phyloP scores from a whole-genome alignment of 1,140 invertebrate species.

The Eurosta solidaginis region DNA sequence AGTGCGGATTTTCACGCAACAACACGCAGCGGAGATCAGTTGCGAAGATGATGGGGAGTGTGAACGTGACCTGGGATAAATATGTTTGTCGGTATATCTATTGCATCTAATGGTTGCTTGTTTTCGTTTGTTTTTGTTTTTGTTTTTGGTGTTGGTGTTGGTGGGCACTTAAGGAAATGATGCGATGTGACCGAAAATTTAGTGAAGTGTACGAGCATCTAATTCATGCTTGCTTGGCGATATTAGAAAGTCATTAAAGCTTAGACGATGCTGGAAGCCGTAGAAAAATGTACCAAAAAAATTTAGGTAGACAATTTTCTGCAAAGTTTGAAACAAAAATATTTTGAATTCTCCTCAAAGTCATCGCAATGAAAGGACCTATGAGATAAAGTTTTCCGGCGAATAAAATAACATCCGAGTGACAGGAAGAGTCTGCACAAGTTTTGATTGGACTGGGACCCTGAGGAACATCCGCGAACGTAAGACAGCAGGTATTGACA shows the following conservation, averaged over 20 bases:
- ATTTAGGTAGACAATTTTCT: too few species aligned
- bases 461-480: too few species aligned
- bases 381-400: too few species aligned
- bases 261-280: not conserved
- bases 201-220: not conserved
- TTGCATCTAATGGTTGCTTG: not conserved
- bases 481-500: too few species aligned
- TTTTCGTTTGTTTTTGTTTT: not conserved
- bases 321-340: too few species aligned
- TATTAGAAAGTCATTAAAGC: conserved; percentile 23
- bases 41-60: conserved; percentile 25
- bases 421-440: too few species aligned
- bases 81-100: conserved; percentile 4
- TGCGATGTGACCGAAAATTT: conserved; percentile 4
- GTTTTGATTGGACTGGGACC: too few species aligned
- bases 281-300: not conserved
- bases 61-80: conserved; percentile 25
- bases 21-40: conserved; percentile 23
- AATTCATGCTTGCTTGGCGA: not conserved
- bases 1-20: conserved; percentile 31
- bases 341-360: too few species aligned
- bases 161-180: not conserved
- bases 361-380: too few species aligned
- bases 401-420: too few species aligned
- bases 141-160: too few species aligned